These are phyloP conservation scores for Rhagophthalmus giganteus DNA, from an alignment of 2,888 invertebrate species.

Conservation along the genomic window DNA sequence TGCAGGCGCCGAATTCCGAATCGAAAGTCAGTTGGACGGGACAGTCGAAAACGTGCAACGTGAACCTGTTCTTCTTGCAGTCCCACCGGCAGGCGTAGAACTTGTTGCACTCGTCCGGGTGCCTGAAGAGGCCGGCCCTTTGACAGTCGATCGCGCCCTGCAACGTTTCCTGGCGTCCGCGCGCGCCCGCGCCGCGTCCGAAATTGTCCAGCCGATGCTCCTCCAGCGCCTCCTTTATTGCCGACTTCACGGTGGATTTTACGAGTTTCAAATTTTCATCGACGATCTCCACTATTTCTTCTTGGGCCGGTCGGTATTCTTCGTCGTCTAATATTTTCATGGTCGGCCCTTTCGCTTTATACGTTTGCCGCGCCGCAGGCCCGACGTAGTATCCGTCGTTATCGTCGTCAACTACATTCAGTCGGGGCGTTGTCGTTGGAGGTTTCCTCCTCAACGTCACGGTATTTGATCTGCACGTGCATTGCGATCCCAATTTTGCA, in stretches of 20 bases:
- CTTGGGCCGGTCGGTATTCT: conserved; percentile 25
- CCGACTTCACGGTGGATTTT: conserved; percentile 47
- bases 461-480: conserved; percentile 68
- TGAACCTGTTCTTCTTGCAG: conserved; percentile 72
- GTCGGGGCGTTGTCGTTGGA: neutral
- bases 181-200: conserved; percentile 65
- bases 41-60: conserved; percentile 76
- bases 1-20: conserved; percentile 73
- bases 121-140: conserved; percentile 66
- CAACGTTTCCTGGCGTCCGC: conserved; percentile 62
- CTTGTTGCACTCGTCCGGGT: conserved; percentile 78
- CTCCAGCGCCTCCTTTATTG: conserved; percentile 48
- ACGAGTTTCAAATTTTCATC: conserved; percentile 41
- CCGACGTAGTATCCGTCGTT: conserved; percentile 33
- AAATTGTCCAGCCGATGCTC: conserved; percentile 60
- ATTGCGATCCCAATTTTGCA: conserved; percentile 72
- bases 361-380: neutral
- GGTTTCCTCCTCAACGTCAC: conserved; percentile 53
- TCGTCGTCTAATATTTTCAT: conserved; percentile 24
- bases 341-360: conserved; percentile 1
- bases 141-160: conserved; percentile 66
- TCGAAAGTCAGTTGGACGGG: conserved; percentile 80
- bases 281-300: conserved; percentile 41
- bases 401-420: conserved; percentile 36
- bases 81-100: conserved; percentile 85